These are phyloP conservation scores for Pandemis cinnamomeana DNA, from an alignment of 2,888 invertebrate genomes.

Conservation along the genomic window DNA sequence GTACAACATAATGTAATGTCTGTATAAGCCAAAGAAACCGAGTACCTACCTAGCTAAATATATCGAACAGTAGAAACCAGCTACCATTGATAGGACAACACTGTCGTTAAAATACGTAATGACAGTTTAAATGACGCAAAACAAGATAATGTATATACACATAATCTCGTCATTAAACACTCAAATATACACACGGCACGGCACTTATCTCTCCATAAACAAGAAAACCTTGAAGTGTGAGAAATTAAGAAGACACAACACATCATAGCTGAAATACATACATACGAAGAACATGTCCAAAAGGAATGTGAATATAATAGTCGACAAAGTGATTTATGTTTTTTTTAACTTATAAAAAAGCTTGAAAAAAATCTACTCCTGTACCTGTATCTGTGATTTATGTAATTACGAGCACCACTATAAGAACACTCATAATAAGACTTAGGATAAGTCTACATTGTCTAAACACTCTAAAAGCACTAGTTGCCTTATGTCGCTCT, in stretches of 20 bases:
- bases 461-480: too few relatives aligned
- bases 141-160: conserved; percentile 1
- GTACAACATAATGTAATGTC: too few relatives aligned
- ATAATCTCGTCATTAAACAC: conserved; percentile 8
- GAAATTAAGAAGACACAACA: conserved; percentile 8
- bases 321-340: too few relatives aligned
- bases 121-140: conserved; percentile 19
- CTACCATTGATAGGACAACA: background rate
- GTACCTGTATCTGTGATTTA: too few relatives aligned
- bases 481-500: too few relatives aligned
- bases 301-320: conserved; percentile 1
- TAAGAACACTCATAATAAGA: too few relatives aligned
- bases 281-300: conserved; percentile 7
- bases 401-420: too few relatives aligned
- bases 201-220: conserved; percentile 12
- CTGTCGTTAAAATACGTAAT: background rate
- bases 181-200: conserved; percentile 12
- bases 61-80: conserved; percentile 4
- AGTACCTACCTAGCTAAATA: background rate
- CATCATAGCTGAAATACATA: conserved; percentile 2
- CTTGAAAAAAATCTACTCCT: background rate
- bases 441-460: too few relatives aligned
- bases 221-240: conserved; percentile 17
- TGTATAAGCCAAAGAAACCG: background rate
- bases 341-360: background rate